Evolutionary conservation across 2,888 invertebrate genomes (phyloP), one percentile per base, ranked within the genome.

Genomic region (Pemphredon lugubris): DNA sequence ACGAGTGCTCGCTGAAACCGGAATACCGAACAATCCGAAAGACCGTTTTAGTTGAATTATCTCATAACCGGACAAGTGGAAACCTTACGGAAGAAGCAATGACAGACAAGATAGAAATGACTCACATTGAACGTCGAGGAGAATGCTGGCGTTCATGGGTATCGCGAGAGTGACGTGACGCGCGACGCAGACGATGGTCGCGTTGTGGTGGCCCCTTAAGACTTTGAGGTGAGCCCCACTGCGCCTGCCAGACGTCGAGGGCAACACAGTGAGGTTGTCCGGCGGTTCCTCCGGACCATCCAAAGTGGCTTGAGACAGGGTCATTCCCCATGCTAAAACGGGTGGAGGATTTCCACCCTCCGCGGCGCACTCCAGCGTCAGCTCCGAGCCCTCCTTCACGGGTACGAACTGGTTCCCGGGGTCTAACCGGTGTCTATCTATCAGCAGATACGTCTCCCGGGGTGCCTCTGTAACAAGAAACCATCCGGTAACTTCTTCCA

Each of bases 401-500:
- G 96, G 96, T 81, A 96, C 95, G 92, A 96, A 96, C 73, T 95
- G 94, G 91, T 96, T 96, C 75, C 96, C 96, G 0, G 96, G 95
- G 90, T 96, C 96, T 84, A 96, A 91, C 20, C 96, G 93, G 45
- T 96, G 92, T 37, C 96, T 96, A 90, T 97, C 97, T 89, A 96
- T 96, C 86, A 96, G 93, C 83, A 97, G 92, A 90, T 96, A 97
- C 75, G 96, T 96, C 48, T 95, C 93, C 74, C 95, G 93, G 18
- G 96, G 96, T 44, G 95, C 92, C 90, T 96, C 96, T 96, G 92
- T 50, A 91, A 91, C 67, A 78, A 80, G 82, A 77, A 66, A 61
- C 21, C 63, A 42, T 14, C 51, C 66, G 59, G 42, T 70, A 42
- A 75, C n/a, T n/a, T n/a, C 69, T 50, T 58, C 79, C 64, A 76